Conservation (phyloP, 2,888 invertebrate genomes). For the Pecten maximus region DNA sequence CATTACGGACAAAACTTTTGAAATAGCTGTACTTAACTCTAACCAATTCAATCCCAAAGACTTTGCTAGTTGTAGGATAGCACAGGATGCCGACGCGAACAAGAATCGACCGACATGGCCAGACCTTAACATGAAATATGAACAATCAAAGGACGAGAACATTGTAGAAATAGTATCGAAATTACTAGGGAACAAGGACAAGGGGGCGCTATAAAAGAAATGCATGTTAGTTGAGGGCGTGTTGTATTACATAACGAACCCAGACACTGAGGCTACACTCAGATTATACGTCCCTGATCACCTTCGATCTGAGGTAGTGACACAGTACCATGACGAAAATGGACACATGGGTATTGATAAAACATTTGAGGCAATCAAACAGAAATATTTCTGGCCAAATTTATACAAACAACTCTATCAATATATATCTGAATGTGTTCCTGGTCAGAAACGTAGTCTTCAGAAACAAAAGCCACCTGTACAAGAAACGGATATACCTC, state of each 20-base stretch:
- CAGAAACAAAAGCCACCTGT: not conserved
- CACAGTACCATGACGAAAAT: constrained; percentile 42
- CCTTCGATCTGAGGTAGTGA: not conserved
- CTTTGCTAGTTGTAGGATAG: constrained; percentile 38
- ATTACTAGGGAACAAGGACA: not conserved
- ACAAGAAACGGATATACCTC: constrained; percentile 36
- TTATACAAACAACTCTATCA: constrained; percentile 38
- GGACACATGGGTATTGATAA: too few relatives aligned
- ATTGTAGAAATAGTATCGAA: not conserved
- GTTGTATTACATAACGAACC: constrained; percentile 17
- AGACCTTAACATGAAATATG: not conserved
- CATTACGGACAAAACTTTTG: too few relatives aligned
- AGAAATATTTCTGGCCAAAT: constrained; percentile 37
- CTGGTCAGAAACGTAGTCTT: not conserved
- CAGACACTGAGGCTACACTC: constrained; percentile 27
- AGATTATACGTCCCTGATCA: constrained; percentile 26
- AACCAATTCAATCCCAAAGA: constrained; percentile 42
- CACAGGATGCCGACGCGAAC: not conserved
- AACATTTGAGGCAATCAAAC: not conserved
- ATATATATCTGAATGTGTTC: not conserved
- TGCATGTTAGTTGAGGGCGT: constrained; percentile 15
- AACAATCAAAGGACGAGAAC: constrained; percentile 9
- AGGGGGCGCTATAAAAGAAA: not conserved
- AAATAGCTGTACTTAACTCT: constrained; percentile 41
- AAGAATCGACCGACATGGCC: not conserved